Evolutionary conservation across 2,797 vertebrate species (phyloP).

Genomic region (Anguilla marmorata): DNA sequence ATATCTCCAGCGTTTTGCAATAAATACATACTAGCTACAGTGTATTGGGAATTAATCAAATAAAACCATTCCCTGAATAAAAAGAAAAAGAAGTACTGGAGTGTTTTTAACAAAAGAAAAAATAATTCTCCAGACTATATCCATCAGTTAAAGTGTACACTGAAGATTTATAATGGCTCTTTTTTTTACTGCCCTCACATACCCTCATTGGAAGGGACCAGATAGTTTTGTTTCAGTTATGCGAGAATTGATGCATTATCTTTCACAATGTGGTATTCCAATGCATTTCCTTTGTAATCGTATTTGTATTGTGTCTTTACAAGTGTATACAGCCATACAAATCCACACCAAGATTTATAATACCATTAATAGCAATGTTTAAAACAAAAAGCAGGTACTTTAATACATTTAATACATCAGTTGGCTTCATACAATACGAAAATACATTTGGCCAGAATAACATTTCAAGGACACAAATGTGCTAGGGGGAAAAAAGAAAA

Average conservation of each 20-base stretch:
- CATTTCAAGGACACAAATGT: slow-evolving; percentile 53
- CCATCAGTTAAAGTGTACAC: background rate
- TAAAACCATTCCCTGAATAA: background rate
- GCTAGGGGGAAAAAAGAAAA: slow-evolving; percentile 49
- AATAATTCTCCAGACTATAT: background rate
- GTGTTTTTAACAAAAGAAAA: background rate
- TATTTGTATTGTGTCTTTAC: slow-evolving; percentile 9
- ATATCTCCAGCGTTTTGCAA: background rate
- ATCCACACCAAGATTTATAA: background rate
- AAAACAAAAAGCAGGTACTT: background rate
- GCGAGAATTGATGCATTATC: background rate
- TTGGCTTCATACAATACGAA: slow-evolving; percentile 37
- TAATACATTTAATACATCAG: background rate
- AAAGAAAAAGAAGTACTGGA: background rate
- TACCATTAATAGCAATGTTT: background rate
- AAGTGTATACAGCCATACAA: background rate
- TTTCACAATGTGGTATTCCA: background rate
- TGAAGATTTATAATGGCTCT: background rate
- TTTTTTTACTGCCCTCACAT: background rate
- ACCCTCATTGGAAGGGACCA: background rate
- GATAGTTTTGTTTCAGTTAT: background rate
- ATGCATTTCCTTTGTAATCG: background rate
- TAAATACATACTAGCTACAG: background rate
- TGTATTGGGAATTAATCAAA: background rate
- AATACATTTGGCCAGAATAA: slow-evolving; percentile 47